Evolutionary conservation across 2,797 vertebrate genomes (phyloP).

Genomic region (Odontamblyopus rebecca): DNA sequence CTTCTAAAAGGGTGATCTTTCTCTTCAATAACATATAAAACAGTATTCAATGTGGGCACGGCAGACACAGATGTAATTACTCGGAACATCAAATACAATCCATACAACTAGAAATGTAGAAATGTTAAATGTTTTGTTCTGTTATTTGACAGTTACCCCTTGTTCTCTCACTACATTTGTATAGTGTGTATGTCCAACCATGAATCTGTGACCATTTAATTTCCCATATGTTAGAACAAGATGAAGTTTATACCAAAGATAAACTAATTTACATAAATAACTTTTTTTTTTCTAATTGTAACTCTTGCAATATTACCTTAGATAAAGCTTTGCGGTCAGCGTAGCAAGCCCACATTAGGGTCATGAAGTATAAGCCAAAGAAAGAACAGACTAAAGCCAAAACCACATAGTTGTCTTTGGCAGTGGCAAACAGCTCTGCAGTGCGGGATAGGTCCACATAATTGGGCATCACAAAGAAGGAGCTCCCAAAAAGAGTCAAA

Average conservation of each 20-base stretch:
- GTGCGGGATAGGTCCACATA: slow-evolving; percentile 74
- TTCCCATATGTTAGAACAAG: not conserved
- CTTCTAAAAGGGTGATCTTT: slow-evolving; percentile 82
- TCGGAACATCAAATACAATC: not conserved
- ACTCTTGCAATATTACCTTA: slow-evolving; percentile 69
- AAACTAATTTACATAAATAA: not conserved
- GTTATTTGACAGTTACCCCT: not conserved
- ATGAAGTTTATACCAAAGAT: not conserved
- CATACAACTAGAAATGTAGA: not conserved
- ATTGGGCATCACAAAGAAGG: slow-evolving; percentile 84
- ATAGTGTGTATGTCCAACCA: not conserved
- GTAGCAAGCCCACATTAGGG: slow-evolving; percentile 79
- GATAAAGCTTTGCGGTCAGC: slow-evolving; percentile 76
- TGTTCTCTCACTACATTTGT: not conserved
- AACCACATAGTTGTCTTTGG: slow-evolving; percentile 79
- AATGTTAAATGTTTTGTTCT: not conserved
- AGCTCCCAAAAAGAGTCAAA: slow-evolving; percentile 81
- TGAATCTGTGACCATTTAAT: not conserved
- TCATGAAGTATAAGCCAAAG: slow-evolving; percentile 76
- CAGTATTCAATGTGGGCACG: not conserved
- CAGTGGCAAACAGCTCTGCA: slow-evolving; percentile 70
- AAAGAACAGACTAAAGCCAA: slow-evolving; percentile 77
- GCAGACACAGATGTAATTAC: not conserved
- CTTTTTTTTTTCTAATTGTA: not conserved
- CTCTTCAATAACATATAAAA: slow-evolving; percentile 63